Base-by-base conservation (phyloP, 2,888 invertebrate genomes). In the Dynastes tityus region DNA sequence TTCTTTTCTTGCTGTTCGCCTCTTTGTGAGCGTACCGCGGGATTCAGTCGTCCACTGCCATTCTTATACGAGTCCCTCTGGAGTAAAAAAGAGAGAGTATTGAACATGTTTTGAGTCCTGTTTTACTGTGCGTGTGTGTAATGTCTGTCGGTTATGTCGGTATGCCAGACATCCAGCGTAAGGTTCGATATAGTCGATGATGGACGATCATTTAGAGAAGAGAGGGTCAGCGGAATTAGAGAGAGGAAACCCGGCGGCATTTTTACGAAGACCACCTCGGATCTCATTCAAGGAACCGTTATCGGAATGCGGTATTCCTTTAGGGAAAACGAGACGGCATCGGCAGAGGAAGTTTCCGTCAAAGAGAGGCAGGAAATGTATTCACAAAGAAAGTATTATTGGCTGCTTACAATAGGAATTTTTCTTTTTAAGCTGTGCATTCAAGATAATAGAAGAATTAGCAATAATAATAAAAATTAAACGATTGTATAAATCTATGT, bases 181-280 rank as follows among this genome's bases (percentile, higher is more conserved):
- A 67, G 40, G 76, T 67, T 76, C 45, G 55, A 64, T 67, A 64
- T 32, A 65, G 53, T 65, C 22, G 65, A 76, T 76, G 76, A 76
- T 76, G 63, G 53, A 76, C 76, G 64, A 65, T 51, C 76, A 63
- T 75, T 75, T 58, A 61, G 73, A 37, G 71, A 71, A 32, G 71
- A 58, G 73, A 73, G 40, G 58, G 22, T 55, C 37, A 37, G 73
- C 73, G 73, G 73, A 73, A 73, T 73, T 73, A 73, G 40, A 73
- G 73, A 73, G 73, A 73, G 73, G 73, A 73, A 73, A 73, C 40
- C 73, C 22, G 73, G 73, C 73, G 73, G 73, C 58, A 22, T 73
- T 73, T 73, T 73, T 73, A 58, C 73, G 58, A 73, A 73, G 73
- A 73, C 73, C 73, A 73, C 73, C 73, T 73, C 58, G 73, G 73